Evolutionary conservation across 2,888 invertebrate genomes (phyloP), one percentile per base, ranked within the genome.

Genomic region (Acanthococcus lagerstroemiae): DNA sequence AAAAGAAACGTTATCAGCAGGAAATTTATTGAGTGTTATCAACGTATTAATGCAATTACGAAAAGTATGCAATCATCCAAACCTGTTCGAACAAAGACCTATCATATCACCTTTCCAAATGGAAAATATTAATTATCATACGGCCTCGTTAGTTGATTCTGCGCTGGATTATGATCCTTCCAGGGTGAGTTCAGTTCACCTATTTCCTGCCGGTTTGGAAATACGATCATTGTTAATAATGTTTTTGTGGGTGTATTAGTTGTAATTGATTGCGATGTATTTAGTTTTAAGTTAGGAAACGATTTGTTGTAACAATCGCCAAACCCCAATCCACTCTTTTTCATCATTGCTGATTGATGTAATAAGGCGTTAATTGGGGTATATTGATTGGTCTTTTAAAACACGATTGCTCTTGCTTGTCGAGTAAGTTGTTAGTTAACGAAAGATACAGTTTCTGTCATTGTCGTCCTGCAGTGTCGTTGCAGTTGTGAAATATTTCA

Each of bases 21-120:
- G 99, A 66, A 96, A 94, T 79, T 83, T 95, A 74, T 79, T 96
- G 70, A 92, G 92, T 78, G 95, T 96, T 7, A 92, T 96, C 74
- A 95, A 95, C 78, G 89, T 96, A 71, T 81, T 96, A 68, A 96
- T 96, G 95, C 95, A 96, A 78, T 80, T 96, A 74, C 83, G 96
- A 66, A 96, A 96, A 81, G 94, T 95, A 71, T 96, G 96, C 80
- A 96, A 96, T 80, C 96, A 96, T 80, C 96, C 96, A 17, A 95
- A 96, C 80, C 82, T 96, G 74, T 96, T 96, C 79, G 99, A 99
- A 81, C 88, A 93, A 69, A 84, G 99, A 67, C 95, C 96, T 56
- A 95, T 93, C 50, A 81, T 88, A 63, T 95, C 97, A 55, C 95
- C 99, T 68, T 92, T 96, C 79, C 89, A 88, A 78, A 87, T 90